These are phyloP conservation scores for Catamblyrhynchus diadema DNA, from an alignment of 2,797 vertebrate species.

Conservation along the genomic window DNA sequence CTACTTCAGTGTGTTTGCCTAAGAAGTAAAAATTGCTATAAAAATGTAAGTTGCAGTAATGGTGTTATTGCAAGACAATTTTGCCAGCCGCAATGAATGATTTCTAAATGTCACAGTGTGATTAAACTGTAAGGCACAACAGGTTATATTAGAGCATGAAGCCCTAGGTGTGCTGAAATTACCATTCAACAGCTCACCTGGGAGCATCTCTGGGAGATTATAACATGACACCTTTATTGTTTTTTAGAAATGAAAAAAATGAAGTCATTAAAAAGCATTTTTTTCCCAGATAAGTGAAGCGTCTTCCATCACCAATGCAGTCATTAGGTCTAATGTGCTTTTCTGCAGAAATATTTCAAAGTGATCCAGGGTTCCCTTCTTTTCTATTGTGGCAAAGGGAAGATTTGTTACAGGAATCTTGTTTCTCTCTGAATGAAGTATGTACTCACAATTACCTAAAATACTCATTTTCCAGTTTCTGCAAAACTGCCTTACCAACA, in stretches of 20 bases:
- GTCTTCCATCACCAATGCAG: constrained; percentile 50
- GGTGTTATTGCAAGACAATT: constrained; percentile 45
- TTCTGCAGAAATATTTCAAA: constrained; percentile 63
- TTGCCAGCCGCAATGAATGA: constrained; percentile 42
- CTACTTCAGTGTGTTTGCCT: constrained; percentile 46
- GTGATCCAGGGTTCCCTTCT: constrained; percentile 39
- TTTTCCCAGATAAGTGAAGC: constrained; percentile 61
- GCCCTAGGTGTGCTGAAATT: constrained; percentile 63
- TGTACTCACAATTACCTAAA: not conserved
- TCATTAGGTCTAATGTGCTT: constrained; percentile 66
- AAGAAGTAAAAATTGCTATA: constrained; percentile 60
- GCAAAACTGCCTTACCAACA: not conserved
- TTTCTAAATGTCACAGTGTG: constrained; percentile 62
- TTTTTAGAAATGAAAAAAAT: constrained; percentile 67
- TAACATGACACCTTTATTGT: constrained; percentile 58
- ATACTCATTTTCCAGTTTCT: not conserved
- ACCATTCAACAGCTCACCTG: constrained; percentile 44
- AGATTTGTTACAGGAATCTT: constrained; percentile 58
- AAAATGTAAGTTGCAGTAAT: constrained; percentile 42
- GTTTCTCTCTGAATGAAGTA: constrained; percentile 13
- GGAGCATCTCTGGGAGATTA: constrained; percentile 61
- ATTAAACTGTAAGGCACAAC: constrained; percentile 66
- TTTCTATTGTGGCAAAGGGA: constrained; percentile 18
- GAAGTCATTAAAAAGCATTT: constrained; percentile 71
- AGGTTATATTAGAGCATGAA: constrained; percentile 44